These are phyloP conservation scores for Onychorhynchus coronatus DNA, from an alignment of 2,113 vertebrate species.

Conservation along the genomic window DNA sequence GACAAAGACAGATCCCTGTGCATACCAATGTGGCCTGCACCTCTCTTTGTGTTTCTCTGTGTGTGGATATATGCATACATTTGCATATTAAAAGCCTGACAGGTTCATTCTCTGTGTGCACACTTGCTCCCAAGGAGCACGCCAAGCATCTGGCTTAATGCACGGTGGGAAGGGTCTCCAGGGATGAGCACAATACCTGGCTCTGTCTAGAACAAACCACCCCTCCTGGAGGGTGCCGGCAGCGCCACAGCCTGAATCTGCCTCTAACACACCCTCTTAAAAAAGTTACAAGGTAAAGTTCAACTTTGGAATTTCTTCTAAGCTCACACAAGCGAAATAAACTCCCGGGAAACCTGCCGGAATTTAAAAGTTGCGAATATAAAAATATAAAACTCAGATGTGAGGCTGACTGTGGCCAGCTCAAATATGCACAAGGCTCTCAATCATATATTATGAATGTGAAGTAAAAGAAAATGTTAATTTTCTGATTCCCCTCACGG, in stretches of 20 bases:
- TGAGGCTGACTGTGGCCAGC: neutral
- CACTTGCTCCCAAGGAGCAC: neutral
- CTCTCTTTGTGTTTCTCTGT: neutral
- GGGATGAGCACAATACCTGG: neutral
- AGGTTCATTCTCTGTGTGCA: neutral
- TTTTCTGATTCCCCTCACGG: slow-evolving; percentile 38
- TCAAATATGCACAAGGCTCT: neutral
- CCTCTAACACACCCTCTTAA: neutral
- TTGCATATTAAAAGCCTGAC: neutral
- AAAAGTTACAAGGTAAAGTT: neutral
- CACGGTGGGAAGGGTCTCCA: neutral
- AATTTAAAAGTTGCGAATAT: neutral
- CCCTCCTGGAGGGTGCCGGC: neutral
- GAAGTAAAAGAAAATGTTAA: neutral
- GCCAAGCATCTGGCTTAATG: neutral
- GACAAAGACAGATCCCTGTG: neutral
- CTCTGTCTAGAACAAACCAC: neutral
- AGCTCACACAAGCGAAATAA: neutral
- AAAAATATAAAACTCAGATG: neutral
- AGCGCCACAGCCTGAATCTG: neutral
- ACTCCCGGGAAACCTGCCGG: neutral
- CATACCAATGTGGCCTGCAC: neutral
- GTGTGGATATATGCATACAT: neutral
- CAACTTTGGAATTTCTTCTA: neutral
- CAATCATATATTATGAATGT: neutral